Evolutionary conservation across 1,140 invertebrate species (phyloP).

Genomic region (Nixonia krombeini): DNA sequence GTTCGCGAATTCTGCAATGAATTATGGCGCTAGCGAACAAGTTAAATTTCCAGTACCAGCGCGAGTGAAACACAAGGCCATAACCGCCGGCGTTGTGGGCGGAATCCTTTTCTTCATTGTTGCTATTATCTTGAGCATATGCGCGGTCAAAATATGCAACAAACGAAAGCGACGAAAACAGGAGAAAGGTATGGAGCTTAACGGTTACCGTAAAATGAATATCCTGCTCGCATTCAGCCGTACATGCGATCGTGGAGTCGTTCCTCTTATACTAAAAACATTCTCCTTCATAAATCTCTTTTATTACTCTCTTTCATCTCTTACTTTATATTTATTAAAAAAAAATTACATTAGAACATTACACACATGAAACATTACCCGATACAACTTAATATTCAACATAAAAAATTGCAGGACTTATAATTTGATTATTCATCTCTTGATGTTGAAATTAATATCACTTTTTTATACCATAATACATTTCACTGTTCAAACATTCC

Average conservation of each 20-base stretch:
- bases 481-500: constrained; percentile 1
- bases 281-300: neutral
- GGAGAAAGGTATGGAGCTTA: constrained; percentile 86
- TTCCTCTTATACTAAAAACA: constrained; percentile 4
- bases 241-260: constrained; percentile 48
- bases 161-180: constrained; percentile 95
- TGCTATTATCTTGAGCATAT: constrained; percentile 94
- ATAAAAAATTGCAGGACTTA: no score
- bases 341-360: no score
- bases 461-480: no score
- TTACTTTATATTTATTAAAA: no score
- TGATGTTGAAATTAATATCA: no score
- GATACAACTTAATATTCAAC: no score
- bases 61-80: constrained; percentile 91
- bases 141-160: constrained; percentile 97
- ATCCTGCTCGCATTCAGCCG: constrained; percentile 35
- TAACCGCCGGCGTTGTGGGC: constrained; percentile 93
- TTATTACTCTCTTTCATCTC: no score
- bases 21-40: constrained; percentile 86
- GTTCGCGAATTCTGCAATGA: constrained; percentile 86
- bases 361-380: no score
- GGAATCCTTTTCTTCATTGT: constrained; percentile 97
- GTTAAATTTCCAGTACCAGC: constrained; percentile 90
- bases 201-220: constrained; percentile 4
- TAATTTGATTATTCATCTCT: no score